A percentile compares a stretch with the other conserved stretches of the same genome.
Evolutionary conservation across 1,140 invertebrate species (phyloP).

Genomic region (Diachasmimorpha longicaudata): DNA sequence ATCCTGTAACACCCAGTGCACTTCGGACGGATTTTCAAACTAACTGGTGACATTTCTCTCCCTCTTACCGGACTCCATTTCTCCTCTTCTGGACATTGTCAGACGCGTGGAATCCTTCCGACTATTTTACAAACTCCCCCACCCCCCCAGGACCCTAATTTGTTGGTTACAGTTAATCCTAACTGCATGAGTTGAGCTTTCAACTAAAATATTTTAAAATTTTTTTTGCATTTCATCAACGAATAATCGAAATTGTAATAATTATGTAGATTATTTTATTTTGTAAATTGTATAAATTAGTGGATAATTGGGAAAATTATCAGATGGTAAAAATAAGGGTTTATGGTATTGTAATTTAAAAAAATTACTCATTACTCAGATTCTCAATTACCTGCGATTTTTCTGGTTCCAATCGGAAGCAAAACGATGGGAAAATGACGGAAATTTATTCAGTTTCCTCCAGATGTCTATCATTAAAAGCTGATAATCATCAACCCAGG

Average conservation of each 20-base stretch:
- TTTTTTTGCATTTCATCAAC: no score
- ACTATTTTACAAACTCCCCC: background rate
- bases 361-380: background rate
- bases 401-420: background rate
- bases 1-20: background rate
- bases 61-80: conserved; percentile 29
- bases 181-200: no score
- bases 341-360: no score
- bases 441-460: background rate
- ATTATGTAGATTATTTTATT: no score
- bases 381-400: no score
- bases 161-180: no score
- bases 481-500: conserved; percentile 4
- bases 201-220: no score
- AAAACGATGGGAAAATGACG: background rate
- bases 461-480: background rate
- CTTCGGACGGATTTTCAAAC: background rate
- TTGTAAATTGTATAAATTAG: no score
- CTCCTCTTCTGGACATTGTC: background rate
- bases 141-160: no score
- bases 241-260: no score
- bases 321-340: no score
- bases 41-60: conserved; percentile 29
- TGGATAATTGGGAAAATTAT: no score
- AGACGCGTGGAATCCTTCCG: background rate